Percentiles rank a stretch among this genome's conserved stretches.
Conservation (phyloP, 2,113 vertebrate species). For the Gavia stellata region DNA sequence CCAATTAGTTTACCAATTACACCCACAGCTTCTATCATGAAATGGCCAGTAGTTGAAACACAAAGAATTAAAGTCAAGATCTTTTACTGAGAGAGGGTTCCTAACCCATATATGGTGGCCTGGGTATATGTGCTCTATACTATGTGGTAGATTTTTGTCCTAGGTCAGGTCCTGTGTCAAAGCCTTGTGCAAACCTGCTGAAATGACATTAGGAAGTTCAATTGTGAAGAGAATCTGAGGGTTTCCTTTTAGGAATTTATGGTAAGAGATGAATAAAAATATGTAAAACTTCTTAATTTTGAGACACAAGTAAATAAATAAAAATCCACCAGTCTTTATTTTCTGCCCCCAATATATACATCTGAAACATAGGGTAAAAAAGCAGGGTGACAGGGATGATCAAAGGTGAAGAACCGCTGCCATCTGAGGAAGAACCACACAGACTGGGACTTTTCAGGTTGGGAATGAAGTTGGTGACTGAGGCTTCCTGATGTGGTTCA, state of each 20-base stretch:
- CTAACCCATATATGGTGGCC: not conserved
- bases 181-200: not conserved
- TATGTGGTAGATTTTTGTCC: not conserved
- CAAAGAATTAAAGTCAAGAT: not conserved
- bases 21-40: not conserved
- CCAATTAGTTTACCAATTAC: not conserved
- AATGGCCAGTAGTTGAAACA: not conserved
- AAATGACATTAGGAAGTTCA: not conserved
- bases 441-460: not conserved
- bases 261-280: not conserved
- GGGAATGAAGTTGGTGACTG: not conserved
- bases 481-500: not conserved
- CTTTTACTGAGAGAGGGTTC: not conserved
- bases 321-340: not conserved
- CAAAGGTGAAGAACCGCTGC: not conserved
- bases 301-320: not conserved
- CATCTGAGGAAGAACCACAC: not conserved
- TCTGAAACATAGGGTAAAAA: not conserved
- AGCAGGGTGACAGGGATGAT: not conserved
- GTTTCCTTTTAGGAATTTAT: not conserved
- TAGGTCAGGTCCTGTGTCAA: not conserved
- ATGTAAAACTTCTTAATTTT: not conserved
- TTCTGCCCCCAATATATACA: not conserved
- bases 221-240: not conserved
- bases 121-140: not conserved